Percentiles rank a stretch among this genome's conserved stretches.
Evolutionary conservation across 2,113 vertebrate genomes (phyloP).

Genomic region (Canis aureus): DNA sequence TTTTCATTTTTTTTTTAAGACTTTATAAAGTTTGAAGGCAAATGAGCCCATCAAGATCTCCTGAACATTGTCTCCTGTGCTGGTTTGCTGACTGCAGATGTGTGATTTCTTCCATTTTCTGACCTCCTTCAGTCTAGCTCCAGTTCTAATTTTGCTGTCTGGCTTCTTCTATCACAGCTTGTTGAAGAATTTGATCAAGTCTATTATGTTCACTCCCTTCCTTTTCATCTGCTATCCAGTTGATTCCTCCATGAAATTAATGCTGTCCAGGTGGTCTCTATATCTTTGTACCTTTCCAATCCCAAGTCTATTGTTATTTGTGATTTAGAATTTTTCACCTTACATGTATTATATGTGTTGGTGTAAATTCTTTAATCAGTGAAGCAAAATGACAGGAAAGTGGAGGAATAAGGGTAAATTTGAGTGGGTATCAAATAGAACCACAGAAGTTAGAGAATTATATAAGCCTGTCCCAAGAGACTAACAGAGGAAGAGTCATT

Average conservation of each 20-base stretch:
- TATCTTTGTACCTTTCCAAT: constrained; percentile 66
- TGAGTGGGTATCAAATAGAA: background rate
- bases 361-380: background rate
- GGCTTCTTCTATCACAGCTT: constrained; percentile 54
- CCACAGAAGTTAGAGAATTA: background rate
- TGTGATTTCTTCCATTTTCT: constrained; percentile 3
- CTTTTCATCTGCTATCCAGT: constrained; percentile 59
- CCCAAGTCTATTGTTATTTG: background rate
- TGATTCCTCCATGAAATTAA: constrained; percentile 69
- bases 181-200: constrained; percentile 55
- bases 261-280: constrained; percentile 59
- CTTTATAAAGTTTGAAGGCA: background rate
- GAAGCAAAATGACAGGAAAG: background rate
- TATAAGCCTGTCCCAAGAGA: background rate
- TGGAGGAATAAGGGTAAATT: background rate
- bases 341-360: background rate
- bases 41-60: background rate
- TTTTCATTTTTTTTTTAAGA: background rate
- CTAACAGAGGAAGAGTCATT: background rate
- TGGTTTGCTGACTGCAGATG: constrained; percentile 63
- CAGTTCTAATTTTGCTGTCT: constrained; percentile 72
- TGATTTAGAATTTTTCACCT: background rate
- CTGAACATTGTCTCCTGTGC: background rate
- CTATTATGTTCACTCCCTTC: background rate
- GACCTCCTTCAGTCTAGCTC: constrained; percentile 22